Evolutionary conservation across 2,113 vertebrate genomes (phyloP).

Genomic region (Malurus elegans): DNA sequence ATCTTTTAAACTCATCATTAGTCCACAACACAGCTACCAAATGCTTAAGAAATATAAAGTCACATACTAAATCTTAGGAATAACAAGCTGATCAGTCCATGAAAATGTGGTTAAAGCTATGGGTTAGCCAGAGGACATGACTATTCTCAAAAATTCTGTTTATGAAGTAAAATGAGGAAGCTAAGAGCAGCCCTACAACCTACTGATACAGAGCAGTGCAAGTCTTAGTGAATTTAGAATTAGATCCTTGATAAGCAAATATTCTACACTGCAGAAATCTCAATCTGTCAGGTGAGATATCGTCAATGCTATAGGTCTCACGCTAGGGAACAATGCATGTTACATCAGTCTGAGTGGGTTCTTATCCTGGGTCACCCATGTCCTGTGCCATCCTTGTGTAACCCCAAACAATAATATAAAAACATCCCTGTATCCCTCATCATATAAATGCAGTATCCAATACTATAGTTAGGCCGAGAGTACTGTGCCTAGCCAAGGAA

Average conservation of each 20-base stretch:
- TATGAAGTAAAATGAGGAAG: background rate
- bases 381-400: background rate
- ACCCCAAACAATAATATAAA: background rate
- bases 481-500: background rate
- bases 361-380: background rate
- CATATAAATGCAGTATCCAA: background rate
- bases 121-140: accelerated
- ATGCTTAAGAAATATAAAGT: background rate
- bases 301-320: background rate
- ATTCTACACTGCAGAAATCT: background rate
- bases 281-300: background rate
- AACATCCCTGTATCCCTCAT: background rate
- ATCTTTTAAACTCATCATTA: background rate
- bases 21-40: background rate
- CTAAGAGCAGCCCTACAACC: background rate
- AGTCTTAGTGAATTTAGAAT: background rate
- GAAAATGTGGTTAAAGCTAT: background rate
- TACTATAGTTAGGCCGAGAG: background rate
- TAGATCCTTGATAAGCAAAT: background rate
- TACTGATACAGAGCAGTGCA: background rate
- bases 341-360: background rate
- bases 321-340: accelerated
- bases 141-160: background rate
- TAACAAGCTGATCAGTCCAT: background rate
- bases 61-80: background rate